phyloP scores from a whole-genome alignment of 2,797 vertebrate species.

The Spinus pinus region DNA sequence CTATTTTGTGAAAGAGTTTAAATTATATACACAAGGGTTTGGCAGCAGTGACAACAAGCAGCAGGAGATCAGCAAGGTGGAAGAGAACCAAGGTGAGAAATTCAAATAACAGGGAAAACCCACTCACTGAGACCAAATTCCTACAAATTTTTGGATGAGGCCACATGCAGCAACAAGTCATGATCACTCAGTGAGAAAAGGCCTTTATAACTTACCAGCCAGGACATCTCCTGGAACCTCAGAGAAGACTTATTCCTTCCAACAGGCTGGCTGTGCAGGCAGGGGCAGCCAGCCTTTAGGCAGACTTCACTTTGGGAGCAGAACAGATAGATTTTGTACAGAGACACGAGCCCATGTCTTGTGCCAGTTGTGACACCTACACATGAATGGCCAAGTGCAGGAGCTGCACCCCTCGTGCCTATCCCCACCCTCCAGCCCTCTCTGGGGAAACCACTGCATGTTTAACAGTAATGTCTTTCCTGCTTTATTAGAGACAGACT shows the following conservation, averaged over 20 bases:
- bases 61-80: background rate
- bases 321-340: background rate
- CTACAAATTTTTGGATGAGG: background rate
- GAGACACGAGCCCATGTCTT: background rate
- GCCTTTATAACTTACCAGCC: background rate
- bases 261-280: background rate
- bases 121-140: background rate
- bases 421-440: background rate
- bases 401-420: background rate
- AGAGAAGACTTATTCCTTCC: background rate
- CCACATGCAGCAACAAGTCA: background rate
- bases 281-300: background rate
- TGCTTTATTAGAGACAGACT: background rate
- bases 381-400: accelerated
- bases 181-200: background rate
- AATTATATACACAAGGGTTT: background rate
- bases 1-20: background rate
- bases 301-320: background rate
- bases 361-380: background rate
- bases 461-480: background rate
- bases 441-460: background rate
- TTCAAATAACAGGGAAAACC: background rate
- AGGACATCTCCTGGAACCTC: background rate
- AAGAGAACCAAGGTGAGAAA: background rate
- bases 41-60: background rate